Base-by-base conservation (phyloP, 2,888 invertebrate species). In the Bimastos eiseni region DNA sequence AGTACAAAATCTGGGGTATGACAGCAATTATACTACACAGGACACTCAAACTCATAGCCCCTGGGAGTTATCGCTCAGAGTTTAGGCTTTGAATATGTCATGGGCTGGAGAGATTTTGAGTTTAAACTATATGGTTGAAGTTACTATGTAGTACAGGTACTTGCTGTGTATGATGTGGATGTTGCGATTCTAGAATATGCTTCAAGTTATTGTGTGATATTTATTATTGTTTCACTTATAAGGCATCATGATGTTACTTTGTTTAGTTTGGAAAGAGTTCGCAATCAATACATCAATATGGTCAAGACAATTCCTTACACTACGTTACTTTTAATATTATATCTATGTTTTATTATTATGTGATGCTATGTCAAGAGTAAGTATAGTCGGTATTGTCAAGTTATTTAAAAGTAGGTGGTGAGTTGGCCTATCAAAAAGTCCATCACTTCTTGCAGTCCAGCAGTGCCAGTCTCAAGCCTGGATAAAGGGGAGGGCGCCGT, bases 1-100 rank as follows among this genome's bases (percentile, higher is more conserved):
- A 88, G 38, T 90, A 92, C 88, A 90, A 91, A 15, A 91, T 95
- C 88, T 95, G 95, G 95, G 95, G 95, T n/a, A 92, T 95, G 37
- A 95, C 95, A 13, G 95, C 95, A 5, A 91, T 94, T 15, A 92
- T 95, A 44, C 91, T 94, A n/a, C 95, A 95, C 92, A 93, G 93
- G 90, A 89, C 93, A 11, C 92, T 95, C 34, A 93, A 91, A 17
- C 44, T 94, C 21, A n/a, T 94, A 33, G 93, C 93, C 4, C 94
- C 94, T 21, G 93, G 92, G 49, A 90, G 94, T 41, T 94, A 94
- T 91, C 92, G 70, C 70, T n/a, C 70, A 30, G n/a, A 70, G 30
- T n/a, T 70, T 11, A 70, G 70, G 30, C 13, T 8, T 70, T 8
- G 3, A 70, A 70, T 70, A 17, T 70, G 70, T 11, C 3, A 13